phyloP scores from a whole-genome alignment of 1,140 invertebrate species.

The Coptotermes formosanus region DNA sequence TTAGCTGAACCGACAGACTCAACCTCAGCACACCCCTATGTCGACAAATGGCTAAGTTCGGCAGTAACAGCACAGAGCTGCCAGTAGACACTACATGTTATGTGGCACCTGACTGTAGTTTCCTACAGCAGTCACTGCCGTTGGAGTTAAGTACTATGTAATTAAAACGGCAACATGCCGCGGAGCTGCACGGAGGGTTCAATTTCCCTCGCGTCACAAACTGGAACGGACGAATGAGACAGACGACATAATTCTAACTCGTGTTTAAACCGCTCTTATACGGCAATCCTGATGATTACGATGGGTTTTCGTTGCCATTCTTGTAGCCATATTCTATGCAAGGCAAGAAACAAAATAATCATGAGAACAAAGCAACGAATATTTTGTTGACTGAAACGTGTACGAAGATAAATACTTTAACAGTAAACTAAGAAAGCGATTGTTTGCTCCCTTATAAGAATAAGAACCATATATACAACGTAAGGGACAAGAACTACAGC shows the following conservation, averaged over 20 bases:
- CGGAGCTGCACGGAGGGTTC: neutral
- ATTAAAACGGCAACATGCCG: neutral
- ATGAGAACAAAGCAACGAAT: neutral
- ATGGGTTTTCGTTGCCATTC: neutral
- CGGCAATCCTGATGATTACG: neutral
- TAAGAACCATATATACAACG: no score
- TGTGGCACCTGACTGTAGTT: neutral
- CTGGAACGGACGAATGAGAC: neutral
- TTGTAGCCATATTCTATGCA: neutral
- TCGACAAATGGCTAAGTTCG: neutral
- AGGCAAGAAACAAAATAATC: neutral
- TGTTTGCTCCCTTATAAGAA: no score
- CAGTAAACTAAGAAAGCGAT: neutral
- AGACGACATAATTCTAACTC: neutral
- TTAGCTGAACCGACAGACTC: neutral
- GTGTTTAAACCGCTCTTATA: neutral
- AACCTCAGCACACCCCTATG: neutral
- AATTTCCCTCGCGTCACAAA: slow-evolving; percentile 3
- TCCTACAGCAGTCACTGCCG: neutral
- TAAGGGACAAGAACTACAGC: no score
- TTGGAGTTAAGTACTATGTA: neutral
- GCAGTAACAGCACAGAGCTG: neutral
- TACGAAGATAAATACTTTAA: neutral
- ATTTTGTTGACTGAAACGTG: neutral
- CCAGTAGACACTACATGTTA: neutral